A percentile compares a stretch with the other conserved stretches of the same genome.
Evolutionary conservation across 2,113 vertebrate species (phyloP).

Genomic region (Genyomyrus donnyi): DNA sequence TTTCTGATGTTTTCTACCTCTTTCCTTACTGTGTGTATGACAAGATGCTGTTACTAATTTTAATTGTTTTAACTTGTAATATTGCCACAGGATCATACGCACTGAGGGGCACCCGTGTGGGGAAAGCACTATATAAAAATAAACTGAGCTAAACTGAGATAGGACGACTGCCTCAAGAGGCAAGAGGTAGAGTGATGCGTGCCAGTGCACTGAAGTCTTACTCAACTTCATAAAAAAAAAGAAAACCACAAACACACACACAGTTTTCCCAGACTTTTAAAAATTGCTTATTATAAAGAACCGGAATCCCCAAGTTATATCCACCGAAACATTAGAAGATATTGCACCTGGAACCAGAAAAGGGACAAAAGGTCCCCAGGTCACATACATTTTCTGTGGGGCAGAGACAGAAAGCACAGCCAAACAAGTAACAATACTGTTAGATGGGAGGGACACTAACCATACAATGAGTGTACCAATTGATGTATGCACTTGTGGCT

Average conservation of each 20-base stretch:
- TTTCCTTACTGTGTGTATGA: not conserved
- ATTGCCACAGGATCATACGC: not conserved
- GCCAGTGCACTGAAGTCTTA: not conserved
- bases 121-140: conserved; percentile 3
- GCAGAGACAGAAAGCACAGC: not conserved
- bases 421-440: not conserved
- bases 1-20: not conserved
- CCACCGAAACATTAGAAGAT: not conserved
- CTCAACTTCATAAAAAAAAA: not conserved
- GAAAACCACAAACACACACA: not conserved
- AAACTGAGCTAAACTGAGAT: not conserved
- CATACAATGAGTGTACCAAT: not conserved
- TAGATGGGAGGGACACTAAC: not conserved
- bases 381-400: not conserved
- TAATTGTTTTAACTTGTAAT: not conserved
- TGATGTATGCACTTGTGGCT: not conserved
- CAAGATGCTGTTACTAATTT: not conserved
- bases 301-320: not conserved
- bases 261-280: not conserved
- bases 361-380: not conserved
- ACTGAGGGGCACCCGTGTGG: not conserved
- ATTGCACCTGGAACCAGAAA: not conserved
- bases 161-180: not conserved
- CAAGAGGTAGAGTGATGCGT: not conserved
- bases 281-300: not conserved